phyloP scores from a whole-genome alignment of 2,797 vertebrate genomes.

The Pseudomugil tenellus region DNA sequence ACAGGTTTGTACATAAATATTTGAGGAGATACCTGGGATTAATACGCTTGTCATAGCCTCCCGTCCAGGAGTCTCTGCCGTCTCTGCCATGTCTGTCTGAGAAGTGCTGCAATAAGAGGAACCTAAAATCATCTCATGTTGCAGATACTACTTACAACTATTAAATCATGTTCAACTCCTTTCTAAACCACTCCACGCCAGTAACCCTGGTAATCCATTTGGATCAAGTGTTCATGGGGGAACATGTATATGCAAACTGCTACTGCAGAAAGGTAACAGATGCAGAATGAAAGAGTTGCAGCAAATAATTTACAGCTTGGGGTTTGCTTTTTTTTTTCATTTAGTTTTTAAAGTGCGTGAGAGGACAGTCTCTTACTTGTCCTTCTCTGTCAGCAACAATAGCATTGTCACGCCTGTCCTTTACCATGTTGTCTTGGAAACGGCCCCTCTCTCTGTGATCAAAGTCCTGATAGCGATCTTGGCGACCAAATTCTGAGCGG shows the following conservation, averaged over 20 bases:
- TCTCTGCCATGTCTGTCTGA: conserved; percentile 87
- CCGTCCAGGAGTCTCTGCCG: conserved; percentile 84
- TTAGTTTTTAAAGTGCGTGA: not conserved
- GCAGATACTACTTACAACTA: rapidly evolving
- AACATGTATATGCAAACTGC: no score
- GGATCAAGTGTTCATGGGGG: not conserved
- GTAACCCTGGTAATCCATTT: not conserved
- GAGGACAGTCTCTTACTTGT: conserved; percentile 76
- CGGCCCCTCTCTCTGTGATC: conserved; percentile 90
- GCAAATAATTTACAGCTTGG: not conserved
- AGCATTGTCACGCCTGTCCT: conserved; percentile 87
- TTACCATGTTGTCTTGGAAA: conserved; percentile 86
- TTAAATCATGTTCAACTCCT: not conserved
- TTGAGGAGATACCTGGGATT: conserved; percentile 72
- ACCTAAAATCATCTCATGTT: not conserved
- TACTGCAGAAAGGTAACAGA: not conserved
- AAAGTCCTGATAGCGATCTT: conserved; percentile 92
- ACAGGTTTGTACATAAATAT: not conserved
- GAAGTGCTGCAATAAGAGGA: conserved; percentile 84
- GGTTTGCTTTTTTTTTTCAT: not conserved
- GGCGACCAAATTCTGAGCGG: conserved; percentile 86
- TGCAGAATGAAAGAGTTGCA: not conserved
- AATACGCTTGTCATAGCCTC: conserved; percentile 87
- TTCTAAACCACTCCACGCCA: rapidly evolving
- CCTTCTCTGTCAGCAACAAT: conserved; percentile 85